Conservation (phyloP, 1,140 invertebrate species). For the Paraescarpia echinospica region DNA sequence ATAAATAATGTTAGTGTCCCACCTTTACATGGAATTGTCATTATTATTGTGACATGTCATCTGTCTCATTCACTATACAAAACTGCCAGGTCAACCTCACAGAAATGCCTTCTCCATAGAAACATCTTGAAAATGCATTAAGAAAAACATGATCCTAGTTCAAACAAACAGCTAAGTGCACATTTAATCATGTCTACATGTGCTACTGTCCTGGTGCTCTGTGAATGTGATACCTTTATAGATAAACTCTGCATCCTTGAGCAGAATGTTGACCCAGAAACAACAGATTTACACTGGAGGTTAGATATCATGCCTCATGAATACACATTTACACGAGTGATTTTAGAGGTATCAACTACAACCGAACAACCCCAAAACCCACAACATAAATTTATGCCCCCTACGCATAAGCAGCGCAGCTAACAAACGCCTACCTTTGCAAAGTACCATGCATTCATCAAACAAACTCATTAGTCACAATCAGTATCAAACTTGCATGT, state of each 20-base stretch:
- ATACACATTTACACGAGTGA: background rate
- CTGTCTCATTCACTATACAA: background rate
- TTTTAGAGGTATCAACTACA: background rate
- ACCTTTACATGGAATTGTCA: too few relatives aligned
- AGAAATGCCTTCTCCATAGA: background rate
- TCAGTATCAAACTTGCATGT: background rate
- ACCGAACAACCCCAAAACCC: background rate
- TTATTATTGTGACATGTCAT: too few relatives aligned
- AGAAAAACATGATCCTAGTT: background rate
- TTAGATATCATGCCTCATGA: background rate
- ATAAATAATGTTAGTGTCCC: too few relatives aligned
- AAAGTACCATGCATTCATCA: background rate
- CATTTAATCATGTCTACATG: background rate
- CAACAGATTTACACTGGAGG: background rate
- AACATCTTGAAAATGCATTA: background rate
- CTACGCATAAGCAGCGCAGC: background rate
- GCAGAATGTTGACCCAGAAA: background rate
- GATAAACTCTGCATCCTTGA: background rate
- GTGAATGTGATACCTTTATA: background rate
- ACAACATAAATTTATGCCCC: background rate
- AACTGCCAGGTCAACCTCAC: background rate
- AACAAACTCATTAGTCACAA: background rate
- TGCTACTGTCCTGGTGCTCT: background rate
- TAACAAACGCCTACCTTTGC: background rate
- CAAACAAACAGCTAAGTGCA: background rate